Percentiles rank a stretch among this genome's conserved stretches.
These are phyloP conservation scores for Prunella fulvescens DNA, from an alignment of 2,113 vertebrate species.

Conservation along the genomic window DNA sequence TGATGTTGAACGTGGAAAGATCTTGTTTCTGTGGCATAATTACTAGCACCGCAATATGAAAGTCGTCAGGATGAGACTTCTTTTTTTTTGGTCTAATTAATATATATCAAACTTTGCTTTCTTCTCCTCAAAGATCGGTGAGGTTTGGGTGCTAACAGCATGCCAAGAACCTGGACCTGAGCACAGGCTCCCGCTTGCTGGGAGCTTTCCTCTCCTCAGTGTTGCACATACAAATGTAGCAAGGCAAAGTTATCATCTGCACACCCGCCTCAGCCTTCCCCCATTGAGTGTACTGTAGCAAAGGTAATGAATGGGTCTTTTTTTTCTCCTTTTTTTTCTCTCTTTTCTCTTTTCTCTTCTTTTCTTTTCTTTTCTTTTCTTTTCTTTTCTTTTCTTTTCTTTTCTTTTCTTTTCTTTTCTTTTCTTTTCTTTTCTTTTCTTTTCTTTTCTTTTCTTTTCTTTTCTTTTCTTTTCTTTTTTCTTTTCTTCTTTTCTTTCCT, in stretches of 20 bases:
- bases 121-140: background rate
- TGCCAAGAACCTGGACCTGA: background rate
- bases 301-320: conserved; percentile 73
- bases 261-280: conserved; percentile 58
- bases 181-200: conserved; percentile 5
- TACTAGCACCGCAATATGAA: conserved; percentile 76
- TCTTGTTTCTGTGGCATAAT: conserved; percentile 91
- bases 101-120: conserved; percentile 49
- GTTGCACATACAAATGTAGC: conserved; percentile 60
- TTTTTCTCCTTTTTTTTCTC: background rate
- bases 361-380: background rate
- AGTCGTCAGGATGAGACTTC: conserved; percentile 53
- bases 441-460: too few species aligned
- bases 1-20: conserved; percentile 86
- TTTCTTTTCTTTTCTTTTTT: background rate
- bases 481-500: background rate
- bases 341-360: background rate
- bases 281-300: conserved; percentile 70
- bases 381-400: background rate
- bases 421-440: background rate
- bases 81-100: background rate
- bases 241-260: conserved; percentile 62
- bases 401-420: background rate
- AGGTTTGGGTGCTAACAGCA: conserved; percentile 29
- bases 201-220: conserved; percentile 46